Percentiles rank a stretch among this genome's conserved stretches.
Evolutionary conservation across 2,797 vertebrate species (phyloP).

Genomic region (Pangasius djambal): DNA sequence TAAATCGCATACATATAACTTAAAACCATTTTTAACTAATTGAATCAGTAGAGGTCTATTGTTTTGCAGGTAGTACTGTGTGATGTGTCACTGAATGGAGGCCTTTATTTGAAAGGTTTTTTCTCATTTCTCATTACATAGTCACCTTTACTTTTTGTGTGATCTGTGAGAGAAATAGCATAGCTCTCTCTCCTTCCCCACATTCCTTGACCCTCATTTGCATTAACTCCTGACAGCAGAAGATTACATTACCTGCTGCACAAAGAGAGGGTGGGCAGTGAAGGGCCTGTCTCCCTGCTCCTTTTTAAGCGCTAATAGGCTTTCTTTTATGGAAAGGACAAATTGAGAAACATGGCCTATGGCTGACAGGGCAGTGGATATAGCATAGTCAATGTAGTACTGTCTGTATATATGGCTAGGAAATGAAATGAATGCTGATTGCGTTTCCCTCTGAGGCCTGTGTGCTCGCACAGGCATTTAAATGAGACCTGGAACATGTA

Average conservation of each 20-base stretch:
- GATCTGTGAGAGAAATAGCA: conserved; percentile 72
- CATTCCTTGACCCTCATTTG: conserved; percentile 67
- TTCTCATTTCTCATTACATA: conserved; percentile 58
- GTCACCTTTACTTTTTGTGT: conserved; percentile 65
- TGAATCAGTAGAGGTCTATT: conserved; percentile 34
- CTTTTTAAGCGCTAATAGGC: conserved; percentile 68
- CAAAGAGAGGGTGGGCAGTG: conserved; percentile 50
- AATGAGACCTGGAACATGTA: conserved; percentile 39
- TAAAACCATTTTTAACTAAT: not conserved
- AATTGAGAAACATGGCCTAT: conserved; percentile 78
- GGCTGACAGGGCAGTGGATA: conserved; percentile 67
- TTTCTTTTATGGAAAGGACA: conserved; percentile 73
- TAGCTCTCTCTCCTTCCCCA: conserved; percentile 61
- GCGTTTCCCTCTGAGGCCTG: conserved; percentile 63
- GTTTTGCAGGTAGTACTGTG: conserved; percentile 26
- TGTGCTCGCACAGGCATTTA: conserved; percentile 51
- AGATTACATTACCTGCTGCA: conserved; percentile 57
- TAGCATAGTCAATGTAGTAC: conserved; percentile 28
- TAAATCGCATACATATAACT: not conserved
- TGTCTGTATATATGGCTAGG: conserved; percentile 8
- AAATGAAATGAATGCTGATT: conserved; percentile 61
- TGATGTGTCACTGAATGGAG: conserved; percentile 33
- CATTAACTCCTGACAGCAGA: conserved; percentile 65
- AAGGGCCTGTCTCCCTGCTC: conserved; percentile 39
- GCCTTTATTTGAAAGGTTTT: conserved; percentile 39